Evolutionary conservation across 2,888 invertebrate species (phyloP).

Genomic region (Caenorhabditis japonica): DNA sequence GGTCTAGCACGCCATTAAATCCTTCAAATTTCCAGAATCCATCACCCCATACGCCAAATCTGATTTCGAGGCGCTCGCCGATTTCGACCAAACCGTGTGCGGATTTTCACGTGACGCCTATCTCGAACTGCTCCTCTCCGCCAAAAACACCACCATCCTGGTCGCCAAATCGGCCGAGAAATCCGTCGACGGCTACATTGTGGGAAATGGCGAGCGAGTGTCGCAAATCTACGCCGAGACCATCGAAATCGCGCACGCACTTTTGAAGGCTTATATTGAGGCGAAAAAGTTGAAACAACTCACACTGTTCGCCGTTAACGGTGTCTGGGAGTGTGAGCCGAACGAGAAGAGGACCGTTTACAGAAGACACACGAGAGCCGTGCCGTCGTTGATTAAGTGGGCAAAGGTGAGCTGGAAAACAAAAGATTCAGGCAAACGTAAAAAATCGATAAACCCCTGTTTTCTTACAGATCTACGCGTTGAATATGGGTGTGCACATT

Average conservation of each 20-base stretch:
- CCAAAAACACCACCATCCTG: constrained; percentile 45
- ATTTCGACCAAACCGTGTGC: constrained; percentile 70
- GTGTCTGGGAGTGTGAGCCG: constrained; percentile 66
- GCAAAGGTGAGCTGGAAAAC: constrained; percentile 50
- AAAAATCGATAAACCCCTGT: not conserved
- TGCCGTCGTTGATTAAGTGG: constrained; percentile 75
- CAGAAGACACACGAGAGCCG: constrained; percentile 73
- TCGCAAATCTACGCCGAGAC: constrained; percentile 71
- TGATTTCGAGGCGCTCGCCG: constrained; percentile 63
- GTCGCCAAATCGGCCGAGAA: constrained; percentile 48
- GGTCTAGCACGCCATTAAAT: no score
- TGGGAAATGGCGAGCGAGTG: constrained; percentile 57
- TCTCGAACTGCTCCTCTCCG: constrained; percentile 41
- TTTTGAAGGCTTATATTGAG: constrained; percentile 65
- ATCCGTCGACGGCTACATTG: constrained; percentile 54
- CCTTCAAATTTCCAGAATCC: constrained; percentile 55
- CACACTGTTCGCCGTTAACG: constrained; percentile 62
- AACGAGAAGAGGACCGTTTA: constrained; percentile 63
- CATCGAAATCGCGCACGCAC: constrained; percentile 68
- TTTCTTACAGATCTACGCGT: constrained; percentile 59
- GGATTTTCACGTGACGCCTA: constrained; percentile 59
- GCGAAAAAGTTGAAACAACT: constrained; percentile 64
- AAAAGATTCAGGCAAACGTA: not conserved
- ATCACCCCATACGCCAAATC: constrained; percentile 51
- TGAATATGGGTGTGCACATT: constrained; percentile 65